These are phyloP conservation scores for Lates japonicus DNA, from an alignment of 2,797 vertebrate species.

Conservation along the genomic window DNA sequence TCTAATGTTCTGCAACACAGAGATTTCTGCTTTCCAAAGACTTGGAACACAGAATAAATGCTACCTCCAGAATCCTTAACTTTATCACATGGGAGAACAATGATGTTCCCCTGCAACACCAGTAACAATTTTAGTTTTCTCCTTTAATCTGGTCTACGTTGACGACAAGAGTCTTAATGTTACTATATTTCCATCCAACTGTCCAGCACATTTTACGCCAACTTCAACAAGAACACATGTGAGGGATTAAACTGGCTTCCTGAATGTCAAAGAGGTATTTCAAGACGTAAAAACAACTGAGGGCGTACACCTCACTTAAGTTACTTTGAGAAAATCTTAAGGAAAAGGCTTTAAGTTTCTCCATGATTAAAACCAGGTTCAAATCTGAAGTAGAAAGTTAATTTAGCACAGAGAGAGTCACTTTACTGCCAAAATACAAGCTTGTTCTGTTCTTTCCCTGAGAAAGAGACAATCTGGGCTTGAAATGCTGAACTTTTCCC, in stretches of 20 bases:
- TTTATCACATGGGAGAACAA: no score
- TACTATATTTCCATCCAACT: not conserved
- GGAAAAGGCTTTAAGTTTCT: not conserved
- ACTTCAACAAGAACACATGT: not conserved
- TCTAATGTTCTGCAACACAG: not conserved
- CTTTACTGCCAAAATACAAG: not conserved
- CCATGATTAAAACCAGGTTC: not conserved
- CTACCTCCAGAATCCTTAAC: no score
- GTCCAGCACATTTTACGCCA: not conserved
- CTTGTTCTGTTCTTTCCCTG: not conserved
- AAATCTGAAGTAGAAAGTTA: not conserved
- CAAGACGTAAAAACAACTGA: not conserved
- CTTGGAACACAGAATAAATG: no score
- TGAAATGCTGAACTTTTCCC: no score
- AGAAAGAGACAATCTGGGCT: not conserved
- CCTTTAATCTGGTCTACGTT: not conserved
- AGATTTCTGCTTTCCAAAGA: no score
- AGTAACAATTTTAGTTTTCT: no score
- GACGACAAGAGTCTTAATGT: not conserved
- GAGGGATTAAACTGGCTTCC: not conserved
- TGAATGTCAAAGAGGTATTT: not conserved
- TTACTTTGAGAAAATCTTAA: no score
- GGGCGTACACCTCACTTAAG: no score
- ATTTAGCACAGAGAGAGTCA: not conserved
- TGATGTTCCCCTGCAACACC: no score